Evolutionary conservation across 2,797 vertebrate genomes (phyloP), one percentile per base, ranked within the genome.

Genomic region (Enteromius argenteus): DNA sequence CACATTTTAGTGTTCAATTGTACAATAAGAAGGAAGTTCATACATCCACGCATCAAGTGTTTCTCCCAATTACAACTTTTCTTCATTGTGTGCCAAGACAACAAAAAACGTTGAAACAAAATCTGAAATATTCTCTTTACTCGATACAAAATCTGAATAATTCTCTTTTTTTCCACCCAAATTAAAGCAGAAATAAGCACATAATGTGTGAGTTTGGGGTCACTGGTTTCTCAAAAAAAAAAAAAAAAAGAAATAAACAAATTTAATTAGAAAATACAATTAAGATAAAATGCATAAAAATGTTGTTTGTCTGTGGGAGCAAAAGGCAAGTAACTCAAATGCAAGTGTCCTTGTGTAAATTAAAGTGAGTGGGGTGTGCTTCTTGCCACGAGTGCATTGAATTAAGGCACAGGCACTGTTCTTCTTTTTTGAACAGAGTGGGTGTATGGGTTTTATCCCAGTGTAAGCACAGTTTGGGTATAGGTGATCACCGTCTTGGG

Each of bases 321-420:
- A 62, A 81, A 86, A 82, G 23, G n/a, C 13, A 71, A 68, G 35
- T 51, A 86, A 80, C 8, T 84, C 2, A 79, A 88, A 84, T 77
- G 37, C 81, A 87, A 58, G 64, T 62, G 39, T 88, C 77, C 64
- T 86, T 79, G 56, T 49, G 4, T 81, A 86, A 85, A 84, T 81
- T 83, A 91, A 93, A 92, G 91, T 94, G 90, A 89, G 90, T 92
- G 92, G 92, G 95, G 96, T 99, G 98, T 99, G 98, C 98, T 99
- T 99, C 96, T 97, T 97, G 97, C 97, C 97, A 96, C 96, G 91
- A 97, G 96, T 97, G 96, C 97, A 97, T 98, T 93, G 96, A 96
- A 96, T 93, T 99, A 99, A 99, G 97, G 98, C 98, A 98, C 96
- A 97, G 98, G 96, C 95, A 96, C 96, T 94, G 90, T 96, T 94